Conservation (phyloP, 2,113 vertebrate genomes). For the Solea senegalensis region DNA sequence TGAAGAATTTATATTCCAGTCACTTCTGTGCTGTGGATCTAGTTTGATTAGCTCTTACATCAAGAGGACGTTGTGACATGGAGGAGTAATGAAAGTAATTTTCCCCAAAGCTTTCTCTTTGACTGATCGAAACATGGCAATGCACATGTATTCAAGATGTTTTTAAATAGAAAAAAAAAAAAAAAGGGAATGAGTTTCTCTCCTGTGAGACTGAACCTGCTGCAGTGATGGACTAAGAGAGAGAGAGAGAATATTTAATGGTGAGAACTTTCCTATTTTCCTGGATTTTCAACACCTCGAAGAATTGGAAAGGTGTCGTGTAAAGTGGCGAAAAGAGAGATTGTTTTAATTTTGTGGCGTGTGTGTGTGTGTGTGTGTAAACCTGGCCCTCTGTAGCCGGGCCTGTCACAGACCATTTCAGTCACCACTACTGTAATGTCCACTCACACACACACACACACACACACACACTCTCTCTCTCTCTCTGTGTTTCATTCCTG, state of each 20-base stretch:
- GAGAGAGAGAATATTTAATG: constrained; percentile 23
- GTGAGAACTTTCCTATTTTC: constrained; percentile 34
- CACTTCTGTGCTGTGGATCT: constrained; percentile 7
- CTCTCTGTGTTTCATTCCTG: constrained; percentile 33
- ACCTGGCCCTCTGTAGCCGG: background rate
- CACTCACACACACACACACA: constrained; percentile 10
- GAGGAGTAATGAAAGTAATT: constrained; percentile 35
- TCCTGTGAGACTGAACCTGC: background rate
- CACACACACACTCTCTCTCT: constrained; percentile 15
- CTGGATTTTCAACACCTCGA: constrained; percentile 31
- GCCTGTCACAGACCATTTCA: constrained; percentile 45
- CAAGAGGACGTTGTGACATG: constrained; percentile 26
- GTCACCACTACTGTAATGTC: constrained; percentile 66
- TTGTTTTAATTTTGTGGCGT: background rate
- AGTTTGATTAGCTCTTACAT: constrained; percentile 32
- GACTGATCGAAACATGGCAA: background rate
- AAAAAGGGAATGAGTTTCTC: constrained; percentile 22
- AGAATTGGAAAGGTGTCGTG: constrained; percentile 13
- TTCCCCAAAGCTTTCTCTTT: background rate
- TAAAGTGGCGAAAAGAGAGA: too few species aligned
- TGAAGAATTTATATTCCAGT: constrained; percentile 2
- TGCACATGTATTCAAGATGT: background rate
- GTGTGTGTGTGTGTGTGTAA: constrained; percentile 19
- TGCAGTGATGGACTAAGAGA: background rate
- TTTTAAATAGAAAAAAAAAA: background rate